phyloP scores from a whole-genome alignment of 2,113 vertebrate genomes.

The Paradisaea rubra region DNA sequence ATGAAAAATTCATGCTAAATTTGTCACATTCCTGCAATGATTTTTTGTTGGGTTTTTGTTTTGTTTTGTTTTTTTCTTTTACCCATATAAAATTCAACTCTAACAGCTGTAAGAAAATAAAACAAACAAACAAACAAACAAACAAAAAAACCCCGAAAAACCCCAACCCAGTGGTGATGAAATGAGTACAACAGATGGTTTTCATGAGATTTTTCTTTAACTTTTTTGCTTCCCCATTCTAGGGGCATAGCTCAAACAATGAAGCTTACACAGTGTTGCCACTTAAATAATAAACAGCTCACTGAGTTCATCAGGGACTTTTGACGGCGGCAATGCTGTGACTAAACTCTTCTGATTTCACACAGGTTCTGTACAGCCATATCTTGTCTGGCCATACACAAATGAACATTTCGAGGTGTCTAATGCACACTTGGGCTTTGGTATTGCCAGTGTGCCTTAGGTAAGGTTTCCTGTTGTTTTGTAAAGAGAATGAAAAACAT shows the following conservation, averaged over 20 bases:
- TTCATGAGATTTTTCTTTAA: neutral
- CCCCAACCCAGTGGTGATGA: neutral
- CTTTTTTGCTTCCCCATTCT: neutral
- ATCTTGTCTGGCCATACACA: neutral
- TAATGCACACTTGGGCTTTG: neutral
- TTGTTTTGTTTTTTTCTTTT: neutral
- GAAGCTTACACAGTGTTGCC: neutral
- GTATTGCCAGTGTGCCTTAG: neutral
- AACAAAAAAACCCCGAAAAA: neutral
- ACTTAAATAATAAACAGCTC: neutral
- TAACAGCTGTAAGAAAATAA: neutral
- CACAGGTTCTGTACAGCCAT: neutral
- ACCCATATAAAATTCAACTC: neutral
- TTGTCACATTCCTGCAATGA: neutral
- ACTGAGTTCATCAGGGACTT: neutral
- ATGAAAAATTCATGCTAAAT: neutral
- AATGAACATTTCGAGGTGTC: neutral
- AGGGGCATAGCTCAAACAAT: neutral
- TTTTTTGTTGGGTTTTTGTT: neutral
- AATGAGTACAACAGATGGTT: neutral
- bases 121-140: neutral
- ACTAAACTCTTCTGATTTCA: neutral
- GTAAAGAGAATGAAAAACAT: neutral
- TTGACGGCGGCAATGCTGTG: neutral
- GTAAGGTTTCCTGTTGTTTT: neutral